Evolutionary conservation across 1,140 invertebrate species (phyloP).

Genomic region (Aphaenogaster floridana): DNA sequence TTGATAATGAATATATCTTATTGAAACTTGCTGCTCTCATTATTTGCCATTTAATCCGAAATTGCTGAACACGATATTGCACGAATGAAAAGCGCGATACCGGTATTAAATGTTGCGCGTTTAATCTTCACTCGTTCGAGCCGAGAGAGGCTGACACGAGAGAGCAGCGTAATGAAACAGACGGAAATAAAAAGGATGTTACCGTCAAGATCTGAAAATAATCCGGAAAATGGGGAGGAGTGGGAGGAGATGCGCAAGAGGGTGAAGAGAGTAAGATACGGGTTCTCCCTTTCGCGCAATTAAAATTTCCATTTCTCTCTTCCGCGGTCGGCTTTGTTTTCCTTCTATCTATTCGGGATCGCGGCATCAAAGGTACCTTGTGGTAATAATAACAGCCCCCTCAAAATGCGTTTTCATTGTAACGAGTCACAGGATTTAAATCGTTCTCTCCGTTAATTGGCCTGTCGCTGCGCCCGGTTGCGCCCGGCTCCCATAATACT

Average conservation of each 20-base stretch:
- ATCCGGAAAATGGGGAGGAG: conserved; percentile 40
- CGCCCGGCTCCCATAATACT: conserved; percentile 28
- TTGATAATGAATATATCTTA: conserved; percentile 1
- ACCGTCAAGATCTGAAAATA: conserved; percentile 65
- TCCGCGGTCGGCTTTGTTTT: conserved; percentile 51
- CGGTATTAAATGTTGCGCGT: conserved; percentile 44
- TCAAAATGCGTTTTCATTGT: conserved; percentile 70
- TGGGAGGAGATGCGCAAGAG: background rate
- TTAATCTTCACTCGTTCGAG: conserved; percentile 60
- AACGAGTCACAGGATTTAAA: conserved; percentile 63
- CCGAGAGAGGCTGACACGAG: conserved; percentile 42
- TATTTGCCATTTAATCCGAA: conserved; percentile 27
- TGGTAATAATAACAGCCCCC: conserved; percentile 61
- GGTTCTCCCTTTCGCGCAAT: conserved; percentile 57
- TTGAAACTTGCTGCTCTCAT: background rate
- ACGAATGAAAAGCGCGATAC: conserved; percentile 38
- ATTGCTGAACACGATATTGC: conserved; percentile 32
- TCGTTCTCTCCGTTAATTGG: conserved; percentile 71
- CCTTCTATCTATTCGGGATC: conserved; percentile 60
- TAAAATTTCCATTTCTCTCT: conserved; percentile 67
- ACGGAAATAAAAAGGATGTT: conserved; percentile 61
- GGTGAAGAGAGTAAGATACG: conserved; percentile 28
- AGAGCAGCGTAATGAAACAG: conserved; percentile 49
- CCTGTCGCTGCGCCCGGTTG: conserved; percentile 10
- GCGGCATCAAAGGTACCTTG: conserved; percentile 64